Conservation (phyloP, 2,113 vertebrate species). For the Vidua chalybeata region DNA sequence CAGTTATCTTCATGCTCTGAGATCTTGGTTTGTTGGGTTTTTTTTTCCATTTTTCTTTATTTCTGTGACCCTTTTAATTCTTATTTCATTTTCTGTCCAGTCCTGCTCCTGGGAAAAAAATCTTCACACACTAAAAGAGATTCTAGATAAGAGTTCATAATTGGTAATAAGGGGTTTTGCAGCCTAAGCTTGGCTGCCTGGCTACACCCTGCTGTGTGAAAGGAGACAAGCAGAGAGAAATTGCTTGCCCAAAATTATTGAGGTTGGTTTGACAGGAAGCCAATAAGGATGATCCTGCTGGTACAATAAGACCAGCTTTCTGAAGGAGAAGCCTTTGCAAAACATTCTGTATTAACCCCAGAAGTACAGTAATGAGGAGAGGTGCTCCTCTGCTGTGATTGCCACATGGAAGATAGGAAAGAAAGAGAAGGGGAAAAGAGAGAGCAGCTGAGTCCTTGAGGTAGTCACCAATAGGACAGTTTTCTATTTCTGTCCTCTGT, state of each 20-base stretch:
- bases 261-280: background rate
- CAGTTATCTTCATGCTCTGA: background rate
- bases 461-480: background rate
- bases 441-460: background rate
- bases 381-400: background rate
- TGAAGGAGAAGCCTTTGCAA: background rate
- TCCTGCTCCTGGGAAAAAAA: background rate
- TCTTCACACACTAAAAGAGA: background rate
- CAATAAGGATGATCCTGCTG: background rate
- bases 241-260: background rate
- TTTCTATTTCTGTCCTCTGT: background rate
- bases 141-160: background rate
- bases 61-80: conserved; percentile 21
- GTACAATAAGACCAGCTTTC: background rate
- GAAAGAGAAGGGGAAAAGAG: background rate
- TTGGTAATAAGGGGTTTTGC: background rate
- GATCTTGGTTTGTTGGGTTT: background rate
- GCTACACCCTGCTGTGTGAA: background rate
- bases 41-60: background rate
- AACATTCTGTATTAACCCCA: background rate
- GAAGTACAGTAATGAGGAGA: background rate
- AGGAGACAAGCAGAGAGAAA: background rate
- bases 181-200: background rate
- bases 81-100: background rate
- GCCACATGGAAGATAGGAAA: background rate